phyloP scores from a whole-genome alignment of 2,113 vertebrate genomes.

The Halichoerus grypus region DNA sequence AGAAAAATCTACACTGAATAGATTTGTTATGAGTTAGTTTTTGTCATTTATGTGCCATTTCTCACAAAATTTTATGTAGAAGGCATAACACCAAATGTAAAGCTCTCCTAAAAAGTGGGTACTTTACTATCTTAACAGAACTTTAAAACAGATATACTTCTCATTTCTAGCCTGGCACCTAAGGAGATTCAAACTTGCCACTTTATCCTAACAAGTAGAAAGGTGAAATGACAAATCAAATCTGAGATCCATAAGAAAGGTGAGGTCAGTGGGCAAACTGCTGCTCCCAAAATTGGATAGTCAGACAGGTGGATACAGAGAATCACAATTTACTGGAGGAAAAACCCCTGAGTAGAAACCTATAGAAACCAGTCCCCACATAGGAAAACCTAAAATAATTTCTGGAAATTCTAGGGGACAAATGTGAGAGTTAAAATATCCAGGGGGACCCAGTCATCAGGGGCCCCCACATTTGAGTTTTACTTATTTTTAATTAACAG shows the following conservation, averaged over 20 bases:
- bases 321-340: not conserved
- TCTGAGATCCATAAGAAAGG: not conserved
- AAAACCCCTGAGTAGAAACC: not conserved
- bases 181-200: not conserved
- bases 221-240: not conserved
- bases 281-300: not conserved
- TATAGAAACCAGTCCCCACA: not conserved
- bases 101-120: not conserved
- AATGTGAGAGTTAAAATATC: not conserved
- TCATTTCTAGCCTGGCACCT: not conserved
- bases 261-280: not conserved
- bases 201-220: not conserved
- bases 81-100: not conserved
- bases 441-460: not conserved
- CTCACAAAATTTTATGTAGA: not conserved
- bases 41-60: not conserved
- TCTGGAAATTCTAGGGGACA: not conserved
- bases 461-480: not conserved
- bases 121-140: not conserved
- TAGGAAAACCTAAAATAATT: not conserved
- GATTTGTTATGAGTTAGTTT: not conserved
- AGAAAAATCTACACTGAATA: not conserved
- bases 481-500: not conserved
- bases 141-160: not conserved
- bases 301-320: not conserved